Conservation (phyloP, 2,797 vertebrate genomes). For the Huso huso region DNA sequence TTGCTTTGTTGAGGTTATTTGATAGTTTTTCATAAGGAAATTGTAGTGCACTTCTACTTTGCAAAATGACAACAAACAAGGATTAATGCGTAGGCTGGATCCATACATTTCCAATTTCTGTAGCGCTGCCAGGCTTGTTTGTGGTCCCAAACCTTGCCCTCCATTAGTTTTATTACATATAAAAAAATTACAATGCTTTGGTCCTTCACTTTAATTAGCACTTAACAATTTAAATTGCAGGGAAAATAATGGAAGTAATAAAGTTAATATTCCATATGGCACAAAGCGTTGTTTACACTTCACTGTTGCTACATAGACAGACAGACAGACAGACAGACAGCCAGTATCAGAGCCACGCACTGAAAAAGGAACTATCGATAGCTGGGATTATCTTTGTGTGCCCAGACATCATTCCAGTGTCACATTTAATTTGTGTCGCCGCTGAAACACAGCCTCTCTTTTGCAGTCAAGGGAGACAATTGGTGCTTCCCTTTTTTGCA, state of each 20-base stretch:
- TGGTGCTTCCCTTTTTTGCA: conserved; percentile 27
- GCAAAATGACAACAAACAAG: conserved; percentile 2
- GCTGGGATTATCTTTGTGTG: conserved; percentile 31
- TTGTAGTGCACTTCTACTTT: conserved; percentile 1
- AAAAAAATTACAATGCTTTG: conserved; percentile 14
- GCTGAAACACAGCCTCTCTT: conserved; percentile 28
- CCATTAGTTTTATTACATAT: conserved; percentile 3
- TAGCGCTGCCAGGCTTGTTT: background rate
- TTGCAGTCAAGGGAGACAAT: conserved; percentile 26
- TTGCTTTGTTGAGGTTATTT: conserved; percentile 4
- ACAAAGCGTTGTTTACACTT: conserved; percentile 23
- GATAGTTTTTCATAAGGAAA: background rate
- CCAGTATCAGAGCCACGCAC: background rate
- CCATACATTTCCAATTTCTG: background rate
- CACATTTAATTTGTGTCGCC: conserved; percentile 40
- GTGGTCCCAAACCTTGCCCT: conserved; percentile 1
- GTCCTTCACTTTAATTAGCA: conserved; percentile 19
- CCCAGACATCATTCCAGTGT: conserved; percentile 33
- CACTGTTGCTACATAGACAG: conserved; percentile 20
- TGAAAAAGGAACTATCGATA: conserved; percentile 13
- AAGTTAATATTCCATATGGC: conserved; percentile 24
- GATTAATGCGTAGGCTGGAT: background rate
- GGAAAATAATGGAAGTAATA: conserved; percentile 19
- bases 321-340: conserved; percentile 12
- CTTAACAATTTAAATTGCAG: conserved; percentile 17